A percentile compares a stretch with the other conserved stretches of the same genome.
These are phyloP conservation scores for Macaria liturata DNA, from an alignment of 2,888 invertebrate genomes.

Conservation along the genomic window DNA sequence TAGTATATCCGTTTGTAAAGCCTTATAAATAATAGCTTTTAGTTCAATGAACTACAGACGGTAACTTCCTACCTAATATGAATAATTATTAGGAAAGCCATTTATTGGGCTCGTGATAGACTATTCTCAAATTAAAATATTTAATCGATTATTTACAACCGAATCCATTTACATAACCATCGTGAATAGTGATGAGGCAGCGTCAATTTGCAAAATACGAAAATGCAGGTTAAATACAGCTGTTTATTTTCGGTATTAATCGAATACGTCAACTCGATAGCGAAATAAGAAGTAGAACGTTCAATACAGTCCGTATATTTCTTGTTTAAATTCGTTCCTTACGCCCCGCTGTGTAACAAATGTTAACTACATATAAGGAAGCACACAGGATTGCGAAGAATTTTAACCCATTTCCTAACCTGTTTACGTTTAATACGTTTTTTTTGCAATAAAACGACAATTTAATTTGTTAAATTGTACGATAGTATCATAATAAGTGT, in stretches of 20 bases:
- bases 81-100: slow-evolving; percentile 16
- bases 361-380: no score
- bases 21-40: slow-evolving; percentile 23
- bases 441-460: no score
- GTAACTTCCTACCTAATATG: slow-evolving; percentile 25
- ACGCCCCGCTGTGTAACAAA: no score
- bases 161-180: slow-evolving; percentile 13
- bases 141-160: slow-evolving; percentile 15
- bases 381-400: no score
- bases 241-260: background rate
- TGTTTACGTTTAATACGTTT: no score
- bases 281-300: no score
- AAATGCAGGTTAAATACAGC: background rate
- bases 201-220: background rate
- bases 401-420: no score
- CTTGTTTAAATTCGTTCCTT: no score
- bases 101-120: slow-evolving; percentile 16
- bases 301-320: no score
- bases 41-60: slow-evolving; percentile 30
- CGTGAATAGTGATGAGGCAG: slow-evolving; percentile 7
- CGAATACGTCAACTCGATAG: no score
- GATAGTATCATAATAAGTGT: no score
- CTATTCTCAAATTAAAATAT: slow-evolving; percentile 13
- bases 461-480: no score
- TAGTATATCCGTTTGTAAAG: slow-evolving; percentile 29